Conservation (phyloP, 2,113 vertebrate species). For the Clarias batrachus region DNA sequence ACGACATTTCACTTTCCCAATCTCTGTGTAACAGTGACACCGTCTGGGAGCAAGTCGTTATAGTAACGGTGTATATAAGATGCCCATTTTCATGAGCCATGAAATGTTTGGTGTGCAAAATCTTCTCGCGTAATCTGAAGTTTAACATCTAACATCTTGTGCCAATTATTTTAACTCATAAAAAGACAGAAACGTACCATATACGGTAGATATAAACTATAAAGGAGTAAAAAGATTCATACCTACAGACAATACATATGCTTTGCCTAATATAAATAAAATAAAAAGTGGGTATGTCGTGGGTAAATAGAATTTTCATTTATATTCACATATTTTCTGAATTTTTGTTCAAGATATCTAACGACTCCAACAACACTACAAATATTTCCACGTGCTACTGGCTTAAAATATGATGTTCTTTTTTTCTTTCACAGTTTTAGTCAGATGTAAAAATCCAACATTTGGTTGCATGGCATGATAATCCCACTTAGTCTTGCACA, state of each 20-base stretch:
- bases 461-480: not conserved
- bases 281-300: too few species aligned
- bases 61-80: not conserved
- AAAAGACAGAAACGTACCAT: not conserved
- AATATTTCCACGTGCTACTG: not conserved
- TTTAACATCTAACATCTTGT: not conserved
- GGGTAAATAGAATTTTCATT: not conserved
- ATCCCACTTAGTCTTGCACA: not conserved
- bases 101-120: not conserved
- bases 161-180: not conserved
- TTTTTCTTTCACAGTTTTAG: not conserved
- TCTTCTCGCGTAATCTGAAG: not conserved
- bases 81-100: not conserved
- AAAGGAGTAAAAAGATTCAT: not conserved
- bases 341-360: not conserved
- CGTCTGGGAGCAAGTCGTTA: slow-evolving; percentile 22
- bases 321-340: not conserved
- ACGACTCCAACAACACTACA: not conserved
- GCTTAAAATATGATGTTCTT: not conserved
- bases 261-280: not conserved
- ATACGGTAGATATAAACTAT: not conserved
- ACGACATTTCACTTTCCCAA: not conserved
- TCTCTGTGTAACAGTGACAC: slow-evolving; percentile 47
- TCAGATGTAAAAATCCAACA: not conserved
- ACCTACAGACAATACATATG: not conserved